Evolutionary conservation across 2,888 invertebrate genomes (phyloP).

Genomic region (Amphipyra tragopoginis): DNA sequence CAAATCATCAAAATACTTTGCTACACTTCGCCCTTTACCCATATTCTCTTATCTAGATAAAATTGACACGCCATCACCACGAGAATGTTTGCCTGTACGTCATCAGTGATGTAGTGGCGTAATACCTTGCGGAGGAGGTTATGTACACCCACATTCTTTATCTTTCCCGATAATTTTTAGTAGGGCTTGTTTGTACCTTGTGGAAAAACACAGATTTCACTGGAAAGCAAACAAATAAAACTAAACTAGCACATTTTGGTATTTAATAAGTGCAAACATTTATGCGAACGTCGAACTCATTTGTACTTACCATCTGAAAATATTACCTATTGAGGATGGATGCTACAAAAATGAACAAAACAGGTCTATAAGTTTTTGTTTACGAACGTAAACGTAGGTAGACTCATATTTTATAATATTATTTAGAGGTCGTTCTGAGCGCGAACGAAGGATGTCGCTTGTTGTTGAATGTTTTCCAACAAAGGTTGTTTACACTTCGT

Average conservation of each 20-base stretch:
- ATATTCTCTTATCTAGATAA: slow-evolving; percentile 35
- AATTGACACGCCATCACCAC: slow-evolving; percentile 29
- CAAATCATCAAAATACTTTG: slow-evolving; percentile 5
- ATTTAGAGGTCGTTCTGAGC: slow-evolving; percentile 36
- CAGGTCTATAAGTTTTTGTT: slow-evolving; percentile 25
- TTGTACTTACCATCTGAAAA: not conserved
- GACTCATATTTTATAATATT: slow-evolving; percentile 29
- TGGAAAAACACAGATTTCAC: slow-evolving; percentile 57
- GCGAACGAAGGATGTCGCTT: slow-evolving; percentile 37
- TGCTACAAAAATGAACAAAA: slow-evolving; percentile 11
- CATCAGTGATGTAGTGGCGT: slow-evolving; percentile 57
- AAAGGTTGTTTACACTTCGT: slow-evolving; percentile 53
- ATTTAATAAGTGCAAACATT: not conserved
- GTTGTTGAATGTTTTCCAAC: slow-evolving; percentile 46
- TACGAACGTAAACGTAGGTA: slow-evolving; percentile 16
- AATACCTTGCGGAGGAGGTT: slow-evolving; percentile 46
- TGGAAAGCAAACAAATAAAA: slow-evolving; percentile 33
- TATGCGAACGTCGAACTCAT: not conserved
- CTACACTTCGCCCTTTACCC: slow-evolving; percentile 39
- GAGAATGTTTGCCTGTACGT: slow-evolving; percentile 53
- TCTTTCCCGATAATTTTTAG: slow-evolving; percentile 49
- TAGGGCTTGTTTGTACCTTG: slow-evolving; percentile 32
- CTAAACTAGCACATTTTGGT: slow-evolving; percentile 5
- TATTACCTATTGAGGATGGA: not conserved
- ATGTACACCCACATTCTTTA: slow-evolving; percentile 57